Evolutionary conservation across 2,888 invertebrate genomes (phyloP), one percentile per base, ranked within the genome.

Genomic region (Ophion ventricosus): DNA sequence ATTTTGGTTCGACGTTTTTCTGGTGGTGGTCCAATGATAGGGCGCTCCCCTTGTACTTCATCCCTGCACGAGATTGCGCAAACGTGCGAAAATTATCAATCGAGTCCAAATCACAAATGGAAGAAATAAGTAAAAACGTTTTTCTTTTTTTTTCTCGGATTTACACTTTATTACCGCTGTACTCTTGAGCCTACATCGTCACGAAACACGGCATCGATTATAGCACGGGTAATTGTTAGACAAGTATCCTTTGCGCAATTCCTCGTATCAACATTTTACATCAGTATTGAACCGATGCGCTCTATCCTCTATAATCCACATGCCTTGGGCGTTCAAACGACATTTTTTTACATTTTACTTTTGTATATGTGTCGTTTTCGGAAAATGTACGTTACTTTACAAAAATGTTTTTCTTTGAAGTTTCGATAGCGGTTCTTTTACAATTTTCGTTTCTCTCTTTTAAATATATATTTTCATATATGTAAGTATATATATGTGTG

Each of bases 341-440:
- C 49, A 69, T 63, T 73, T 81, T 78, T 81, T 63, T 84, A 84
- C 84, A 81, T 64, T 69, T 73, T 80, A 25, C 17, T 63, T 59
- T 72, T 49, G 29, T 67, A 57, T 40, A 69, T 43, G 23, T 14
- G n/a, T 63, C 70, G 35, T 69, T 40, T n/a, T 49, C 70, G 78
- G 11, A 17, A 77, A 69, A 70, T 54, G 69, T 56, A 59, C 57
- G 20, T 64, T 29, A 67, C 61, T 49, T 74, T 81, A 78, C 61
- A 77, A 80, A 84, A 81, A 84, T 67, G 26, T 49, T 23, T 57
- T 77, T 78, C 17, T 49, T 84, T 40, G 23, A 73, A 40, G 35
- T 25, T 64, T 29, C 63, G 8, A 29, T 57, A 57, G 26, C 63
- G 8, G 49, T 76, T 76, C 26, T 11, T 78, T 75, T 63, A 57